A percentile compares a stretch with the other conserved stretches of the same genome.
Conservation (phyloP, 2,797 vertebrate genomes). For the Microcaecilia unicolor region DNA sequence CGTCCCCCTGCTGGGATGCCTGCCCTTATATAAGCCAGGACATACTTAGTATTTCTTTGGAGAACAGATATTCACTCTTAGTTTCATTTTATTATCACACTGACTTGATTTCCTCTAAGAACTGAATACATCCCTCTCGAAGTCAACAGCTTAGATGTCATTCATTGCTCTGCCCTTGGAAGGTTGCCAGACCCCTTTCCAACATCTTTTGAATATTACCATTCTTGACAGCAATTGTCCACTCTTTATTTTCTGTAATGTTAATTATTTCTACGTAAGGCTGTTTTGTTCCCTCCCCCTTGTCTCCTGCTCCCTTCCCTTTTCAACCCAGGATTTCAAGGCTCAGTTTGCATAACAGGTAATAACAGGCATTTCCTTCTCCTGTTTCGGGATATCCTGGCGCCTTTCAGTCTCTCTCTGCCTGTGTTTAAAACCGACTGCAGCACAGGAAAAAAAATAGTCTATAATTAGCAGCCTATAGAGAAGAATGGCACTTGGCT, state of each 20-base stretch:
- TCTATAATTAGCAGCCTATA: constrained; percentile 83
- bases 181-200: constrained; percentile 5
- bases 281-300: constrained; percentile 24
- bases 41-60: too few relatives aligned
- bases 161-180: too few relatives aligned
- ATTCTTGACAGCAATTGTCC: too few relatives aligned
- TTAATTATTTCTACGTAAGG: constrained; percentile 12
- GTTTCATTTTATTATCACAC: too few relatives aligned
- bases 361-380: constrained; percentile 98
- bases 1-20: too few relatives aligned
- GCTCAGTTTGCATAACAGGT: constrained; percentile 96
- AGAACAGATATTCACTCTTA: too few relatives aligned
- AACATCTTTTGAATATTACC: neutral
- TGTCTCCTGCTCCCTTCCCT: constrained; percentile 32
- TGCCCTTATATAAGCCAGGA: too few relatives aligned
- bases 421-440: constrained; percentile 64
- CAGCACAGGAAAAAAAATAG: constrained; percentile 42
- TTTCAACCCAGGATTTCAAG: constrained; percentile 45
- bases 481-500: constrained; percentile 43
- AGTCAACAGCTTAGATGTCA: too few relatives aligned
- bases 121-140: too few relatives aligned
- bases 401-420: constrained; percentile 91
- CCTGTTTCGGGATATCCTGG: constrained; percentile 99
- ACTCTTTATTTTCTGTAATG: constrained; percentile 10
- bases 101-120: too few relatives aligned